These are phyloP conservation scores for Hipparchia semele DNA, from an alignment of 2,888 invertebrate species.

Conservation along the genomic window DNA sequence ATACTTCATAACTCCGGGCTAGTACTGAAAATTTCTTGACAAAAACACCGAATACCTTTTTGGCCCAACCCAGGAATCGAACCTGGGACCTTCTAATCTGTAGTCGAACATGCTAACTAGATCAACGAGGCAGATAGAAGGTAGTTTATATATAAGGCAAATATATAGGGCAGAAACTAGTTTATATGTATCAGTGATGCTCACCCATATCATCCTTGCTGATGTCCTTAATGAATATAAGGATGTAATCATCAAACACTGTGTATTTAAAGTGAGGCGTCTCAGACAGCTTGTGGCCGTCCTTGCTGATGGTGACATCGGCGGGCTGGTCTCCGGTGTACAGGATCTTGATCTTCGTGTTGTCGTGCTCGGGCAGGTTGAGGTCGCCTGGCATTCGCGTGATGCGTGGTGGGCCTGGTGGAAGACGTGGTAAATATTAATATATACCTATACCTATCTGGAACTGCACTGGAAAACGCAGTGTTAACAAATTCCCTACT, in stretches of 20 bases:
- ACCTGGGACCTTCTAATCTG: too few species aligned
- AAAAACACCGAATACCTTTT: too few species aligned
- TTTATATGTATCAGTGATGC: constrained; percentile 28
- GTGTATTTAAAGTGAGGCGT: constrained; percentile 93
- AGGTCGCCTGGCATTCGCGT: constrained; percentile 95
- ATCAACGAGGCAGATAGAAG: too few species aligned
- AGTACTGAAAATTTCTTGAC: too few species aligned
- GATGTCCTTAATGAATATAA: constrained; percentile 97
- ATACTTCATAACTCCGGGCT: too few species aligned
- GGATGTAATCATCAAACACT: constrained; percentile 98
- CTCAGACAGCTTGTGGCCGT: constrained; percentile 89
- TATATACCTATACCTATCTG: background rate
- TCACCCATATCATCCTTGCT: constrained; percentile 93
- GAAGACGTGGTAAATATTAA: background rate
- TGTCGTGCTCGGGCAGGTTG: constrained; percentile 96
- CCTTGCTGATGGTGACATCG: constrained; percentile 91
- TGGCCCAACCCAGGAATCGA: too few species aligned
- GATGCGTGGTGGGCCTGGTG: constrained; percentile 93
- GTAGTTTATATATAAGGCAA: too few species aligned
- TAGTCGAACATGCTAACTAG: too few species aligned
- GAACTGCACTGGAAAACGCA: too few species aligned
- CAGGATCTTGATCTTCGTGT: constrained; percentile 98
- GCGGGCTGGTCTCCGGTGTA: constrained; percentile 98
- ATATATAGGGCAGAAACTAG: too few species aligned
- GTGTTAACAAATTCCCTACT: too few species aligned